Conservation (phyloP, 2,888 invertebrate species). For the Stegana nigrithorax region DNA sequence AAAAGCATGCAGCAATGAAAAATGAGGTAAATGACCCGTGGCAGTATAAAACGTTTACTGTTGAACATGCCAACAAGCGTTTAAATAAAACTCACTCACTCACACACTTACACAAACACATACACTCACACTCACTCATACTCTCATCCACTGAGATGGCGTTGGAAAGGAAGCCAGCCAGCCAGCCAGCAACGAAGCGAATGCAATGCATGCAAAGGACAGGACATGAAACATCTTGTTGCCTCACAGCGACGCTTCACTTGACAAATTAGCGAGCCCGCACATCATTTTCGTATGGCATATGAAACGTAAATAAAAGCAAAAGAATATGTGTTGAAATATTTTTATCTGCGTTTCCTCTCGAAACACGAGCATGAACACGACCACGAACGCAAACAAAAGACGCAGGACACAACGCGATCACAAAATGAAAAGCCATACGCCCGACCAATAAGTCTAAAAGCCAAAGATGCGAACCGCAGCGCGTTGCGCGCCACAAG, state of each 20-base stretch:
- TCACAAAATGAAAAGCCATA: conserved; percentile 11
- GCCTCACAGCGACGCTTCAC: background rate
- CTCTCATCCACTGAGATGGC: too few relatives aligned
- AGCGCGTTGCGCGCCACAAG: conserved; percentile 22
- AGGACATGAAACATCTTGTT: background rate
- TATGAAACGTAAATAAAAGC: background rate
- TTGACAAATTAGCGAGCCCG: conserved; percentile 15
- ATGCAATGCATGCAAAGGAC: too few relatives aligned
- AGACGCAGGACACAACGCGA: too few relatives aligned
- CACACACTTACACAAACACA: too few relatives aligned
- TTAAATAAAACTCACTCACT: background rate
- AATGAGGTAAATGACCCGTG: conserved; percentile 44
- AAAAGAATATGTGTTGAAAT: background rate
- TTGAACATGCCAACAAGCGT: background rate
- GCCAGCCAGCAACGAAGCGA: too few relatives aligned
- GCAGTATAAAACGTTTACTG: conserved; percentile 6
- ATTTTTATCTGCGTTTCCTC: background rate
- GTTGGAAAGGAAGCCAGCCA: too few relatives aligned
- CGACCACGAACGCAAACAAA: background rate
- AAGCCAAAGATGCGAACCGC: conserved; percentile 3
- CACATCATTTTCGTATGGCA: conserved; percentile 11
- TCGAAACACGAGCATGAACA: background rate
- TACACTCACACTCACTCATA: too few relatives aligned
- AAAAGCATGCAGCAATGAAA: conserved; percentile 8
- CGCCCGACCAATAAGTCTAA: background rate